A percentile compares a stretch with the other conserved stretches of the same genome.
phyloP scores from a whole-genome alignment of 2,797 vertebrate genomes.

The Oreonectes daqikongensis region DNA sequence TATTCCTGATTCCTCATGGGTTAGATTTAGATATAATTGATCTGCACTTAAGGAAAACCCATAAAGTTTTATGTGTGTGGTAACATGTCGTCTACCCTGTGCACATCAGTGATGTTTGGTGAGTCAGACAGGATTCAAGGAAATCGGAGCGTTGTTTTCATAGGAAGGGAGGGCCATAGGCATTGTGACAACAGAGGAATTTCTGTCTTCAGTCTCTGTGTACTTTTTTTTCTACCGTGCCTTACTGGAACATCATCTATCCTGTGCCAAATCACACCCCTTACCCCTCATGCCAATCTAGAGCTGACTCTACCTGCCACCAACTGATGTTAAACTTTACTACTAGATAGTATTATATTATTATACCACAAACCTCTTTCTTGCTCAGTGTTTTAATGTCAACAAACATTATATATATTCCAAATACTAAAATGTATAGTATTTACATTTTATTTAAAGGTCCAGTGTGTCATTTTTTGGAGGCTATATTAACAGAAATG shows the following conservation, averaged over 20 bases:
- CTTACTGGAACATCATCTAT: slow-evolving; percentile 64
- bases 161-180: slow-evolving; percentile 63
- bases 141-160: slow-evolving; percentile 62
- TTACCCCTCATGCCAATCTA: not conserved
- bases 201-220: slow-evolving; percentile 58
- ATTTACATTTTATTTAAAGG: too few relatives aligned
- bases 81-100: slow-evolving; percentile 25
- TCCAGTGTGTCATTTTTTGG: too few relatives aligned
- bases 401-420: too few relatives aligned
- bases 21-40: slow-evolving; percentile 11
- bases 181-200: slow-evolving; percentile 72
- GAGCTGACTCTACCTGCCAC: slow-evolving; percentile 27
- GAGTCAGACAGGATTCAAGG: slow-evolving; percentile 74
- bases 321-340: slow-evolving; percentile 34
- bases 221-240: slow-evolving; percentile 48
- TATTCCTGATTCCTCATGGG: not conserved
- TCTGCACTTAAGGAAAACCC: slow-evolving; percentile 15
- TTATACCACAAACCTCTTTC: slow-evolving; percentile 14
- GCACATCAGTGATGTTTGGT: slow-evolving; percentile 45
- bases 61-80: slow-evolving; percentile 16
- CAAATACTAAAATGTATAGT: too few relatives aligned
- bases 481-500: too few relatives aligned
- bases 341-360: not conserved
- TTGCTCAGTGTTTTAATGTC: not conserved
- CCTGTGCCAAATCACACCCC: not conserved